Conservation (phyloP, 2,113 vertebrate species). For the Peromyscus californicus region DNA sequence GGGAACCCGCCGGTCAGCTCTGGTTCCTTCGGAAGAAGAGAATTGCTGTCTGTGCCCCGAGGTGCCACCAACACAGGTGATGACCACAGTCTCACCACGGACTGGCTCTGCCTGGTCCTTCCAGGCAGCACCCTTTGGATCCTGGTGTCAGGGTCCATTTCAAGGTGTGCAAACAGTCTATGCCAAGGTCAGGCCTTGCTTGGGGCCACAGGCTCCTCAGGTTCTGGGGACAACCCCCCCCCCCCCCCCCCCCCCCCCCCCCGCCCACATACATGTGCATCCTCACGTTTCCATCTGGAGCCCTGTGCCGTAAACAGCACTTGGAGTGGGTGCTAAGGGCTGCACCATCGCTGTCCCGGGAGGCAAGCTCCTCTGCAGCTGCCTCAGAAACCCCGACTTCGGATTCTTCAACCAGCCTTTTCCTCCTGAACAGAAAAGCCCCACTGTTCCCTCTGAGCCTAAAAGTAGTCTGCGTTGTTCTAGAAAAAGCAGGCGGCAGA, state of each 20-base stretch:
- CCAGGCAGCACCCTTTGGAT: background rate
- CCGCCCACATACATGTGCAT: background rate
- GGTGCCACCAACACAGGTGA: background rate
- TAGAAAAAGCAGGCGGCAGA: background rate
- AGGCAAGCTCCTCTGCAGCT: background rate
- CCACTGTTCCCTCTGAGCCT: background rate
- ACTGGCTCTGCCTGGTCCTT: background rate
- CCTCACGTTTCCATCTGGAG: background rate
- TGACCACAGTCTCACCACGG: background rate
- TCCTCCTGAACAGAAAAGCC: background rate
- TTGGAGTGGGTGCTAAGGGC: fast-evolving
- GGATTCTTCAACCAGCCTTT: background rate
- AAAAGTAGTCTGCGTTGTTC: background rate
- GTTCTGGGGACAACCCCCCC: background rate
- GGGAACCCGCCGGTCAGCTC: background rate
- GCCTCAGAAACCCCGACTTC: background rate
- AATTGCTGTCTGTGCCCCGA: background rate
- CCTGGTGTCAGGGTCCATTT: background rate
- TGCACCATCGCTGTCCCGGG: fast-evolving
- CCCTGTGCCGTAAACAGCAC: background rate
- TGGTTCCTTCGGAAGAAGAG: background rate
- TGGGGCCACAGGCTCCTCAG: background rate
- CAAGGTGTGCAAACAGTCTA: background rate
- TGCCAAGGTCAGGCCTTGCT: background rate
- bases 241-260: background rate